Base-by-base conservation (phyloP, 2,888 invertebrate species). In the Dryobota labecula region DNA sequence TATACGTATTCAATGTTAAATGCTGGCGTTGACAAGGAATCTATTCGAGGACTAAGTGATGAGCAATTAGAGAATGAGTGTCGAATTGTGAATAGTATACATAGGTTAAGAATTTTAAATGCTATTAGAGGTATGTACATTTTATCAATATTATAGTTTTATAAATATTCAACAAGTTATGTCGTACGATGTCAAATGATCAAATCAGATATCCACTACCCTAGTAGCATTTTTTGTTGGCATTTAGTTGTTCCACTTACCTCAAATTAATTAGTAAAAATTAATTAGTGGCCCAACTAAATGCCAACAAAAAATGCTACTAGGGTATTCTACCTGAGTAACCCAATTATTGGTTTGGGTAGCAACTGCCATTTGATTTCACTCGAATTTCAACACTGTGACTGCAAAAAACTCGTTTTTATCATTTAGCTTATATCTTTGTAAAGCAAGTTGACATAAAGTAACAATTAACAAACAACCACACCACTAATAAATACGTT, bases 1-100 rank as follows among this genome's bases (percentile, higher is more conserved):
- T 99, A 99, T 94, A 99, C 99, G 0, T 99, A 99, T 94, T 97
- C 98, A 65, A 98, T 99, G 98, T 95, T 99, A 65, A 98, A 99
- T 90, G 98, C 99, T 38, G 99, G 99, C 24, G 98, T 99, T 47
- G 99, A 99, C 92, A 98, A 98, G 90, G 98, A 98, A 84, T 98
- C 98, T 15, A 97, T 99, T 75, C 97, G 98, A 78, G 97, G 97
- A 70, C 94, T 99, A 38, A 98, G 98, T 57, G 99, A 99, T 88
- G 99, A 99, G 85, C 99, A 99, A 93, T 96, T 99, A 73, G 96
- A 98, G 79, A 97, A 97, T 43, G 99, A 99, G 92, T 99, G 99
- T 92, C 97, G 98, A 78, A 99, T 99, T 83, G 96, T 96, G 62
- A 99, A 99, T 94, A 99, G 99, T 84, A 99, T 99, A 89, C 99